Percentiles rank a stretch among this genome's conserved stretches.
phyloP scores from a whole-genome alignment of 2,888 invertebrate genomes.

The Melanostoma scalare region DNA sequence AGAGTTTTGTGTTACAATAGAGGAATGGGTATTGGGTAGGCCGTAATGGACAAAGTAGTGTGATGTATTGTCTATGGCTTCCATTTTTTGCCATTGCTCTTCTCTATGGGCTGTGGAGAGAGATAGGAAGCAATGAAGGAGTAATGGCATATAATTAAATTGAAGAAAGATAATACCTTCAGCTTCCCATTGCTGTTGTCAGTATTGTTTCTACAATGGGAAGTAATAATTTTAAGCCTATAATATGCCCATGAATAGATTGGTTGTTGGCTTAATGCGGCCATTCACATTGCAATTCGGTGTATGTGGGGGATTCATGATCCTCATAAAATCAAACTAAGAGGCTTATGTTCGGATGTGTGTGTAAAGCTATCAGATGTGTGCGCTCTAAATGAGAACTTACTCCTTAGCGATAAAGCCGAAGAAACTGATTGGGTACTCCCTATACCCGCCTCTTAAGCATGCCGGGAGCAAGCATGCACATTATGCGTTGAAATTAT shows the following conservation, averaged over 20 bases:
- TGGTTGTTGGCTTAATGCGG: background rate
- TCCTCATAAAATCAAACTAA: too few relatives aligned
- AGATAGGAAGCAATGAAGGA: conserved; percentile 37
- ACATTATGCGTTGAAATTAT: too few relatives aligned
- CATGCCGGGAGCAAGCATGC: too few relatives aligned
- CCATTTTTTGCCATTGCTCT: conserved; percentile 1
- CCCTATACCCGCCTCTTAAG: too few relatives aligned
- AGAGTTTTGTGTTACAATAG: conserved; percentile 15
- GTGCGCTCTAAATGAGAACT: too few relatives aligned
- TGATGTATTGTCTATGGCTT: conserved; percentile 54
- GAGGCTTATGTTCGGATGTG: too few relatives aligned
- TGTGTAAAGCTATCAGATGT: too few relatives aligned
- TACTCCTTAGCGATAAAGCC: too few relatives aligned
- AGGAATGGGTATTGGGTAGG: background rate
- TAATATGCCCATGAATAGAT: conserved; percentile 18
- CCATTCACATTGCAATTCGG: background rate
- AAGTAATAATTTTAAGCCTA: conserved; percentile 7
- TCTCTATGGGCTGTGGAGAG: background rate
- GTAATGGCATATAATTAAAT: conserved; percentile 70
- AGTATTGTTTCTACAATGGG: conserved; percentile 14
- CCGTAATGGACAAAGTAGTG: background rate
- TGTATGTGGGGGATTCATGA: too few relatives aligned
- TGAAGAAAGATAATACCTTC: conserved; percentile 59
- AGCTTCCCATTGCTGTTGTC: conserved; percentile 20
- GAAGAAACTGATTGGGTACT: too few relatives aligned